Base-by-base conservation (phyloP, 2,113 vertebrate species). In the Etheostoma cragini region DNA sequence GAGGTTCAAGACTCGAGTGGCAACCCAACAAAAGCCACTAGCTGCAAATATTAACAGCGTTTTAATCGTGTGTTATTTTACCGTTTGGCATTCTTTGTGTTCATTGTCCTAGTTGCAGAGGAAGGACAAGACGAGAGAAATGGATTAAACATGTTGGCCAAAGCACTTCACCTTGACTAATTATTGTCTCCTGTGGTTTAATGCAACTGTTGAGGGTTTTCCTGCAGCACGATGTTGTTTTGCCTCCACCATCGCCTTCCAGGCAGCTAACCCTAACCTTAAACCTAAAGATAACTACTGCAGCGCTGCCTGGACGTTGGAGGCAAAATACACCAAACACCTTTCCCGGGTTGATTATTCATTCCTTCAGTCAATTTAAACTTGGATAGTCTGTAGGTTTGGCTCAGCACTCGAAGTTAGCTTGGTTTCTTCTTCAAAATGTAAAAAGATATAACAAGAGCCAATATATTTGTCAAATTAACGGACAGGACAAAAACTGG, bases 61-160 rank as follows among this genome's bases (percentile, higher is more conserved):
- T 83, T 87, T 86, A 89, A 82, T 88, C 0, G n/a, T 82, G 66
- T 80, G n/a, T 88, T 81, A 73, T 87, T 90, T 90, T 84, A 82
- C 65, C 49, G 65, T 92, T 86, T 74, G 63, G 62, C 61, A 19
- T 81, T 74, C 11, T 71, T 57, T 78, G 81, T 83, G 67, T 88
- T 82, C 82, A 15, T 52, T 50, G 70, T 84, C 60, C 73, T 91
- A 66, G 56, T 82, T 91, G 82, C 91, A 75, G 62, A 89, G 46
- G 62, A 68, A 69, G 54, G 71, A 38, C 38, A 71, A 86, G 72
- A 72, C 75, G 46, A 57, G 57, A 77, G 58, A 64, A 82, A 67
- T 82, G 50, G 85, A 92, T 86, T 88, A 88, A 88, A 85, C 50
- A 60, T 74, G 54, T 90, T 83, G 64, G 83, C 83, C 80, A 88